Evolutionary conservation across 1,140 invertebrate species (phyloP).

Genomic region (Monomorium pharaonis): DNA sequence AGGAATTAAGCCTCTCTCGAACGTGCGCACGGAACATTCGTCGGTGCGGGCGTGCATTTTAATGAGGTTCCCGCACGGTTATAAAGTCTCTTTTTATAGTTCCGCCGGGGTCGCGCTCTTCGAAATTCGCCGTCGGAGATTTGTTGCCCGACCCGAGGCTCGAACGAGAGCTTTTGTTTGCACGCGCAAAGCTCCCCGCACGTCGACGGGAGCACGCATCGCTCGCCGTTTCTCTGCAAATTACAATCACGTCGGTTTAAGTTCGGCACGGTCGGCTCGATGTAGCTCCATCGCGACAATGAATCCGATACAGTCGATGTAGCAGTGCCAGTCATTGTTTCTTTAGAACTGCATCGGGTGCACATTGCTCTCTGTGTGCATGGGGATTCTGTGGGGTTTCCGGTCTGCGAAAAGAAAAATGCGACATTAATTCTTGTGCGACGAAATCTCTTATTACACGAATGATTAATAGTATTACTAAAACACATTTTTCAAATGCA

Average conservation of each 20-base stretch:
- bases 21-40: background rate
- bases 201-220: background rate
- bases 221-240: background rate
- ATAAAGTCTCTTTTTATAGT: conserved; percentile 41
- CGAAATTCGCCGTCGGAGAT: conserved; percentile 28
- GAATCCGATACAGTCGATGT: background rate
- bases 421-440: background rate
- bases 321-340: background rate
- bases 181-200: background rate
- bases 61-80: background rate
- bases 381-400: background rate
- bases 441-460: background rate
- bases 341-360: background rate
- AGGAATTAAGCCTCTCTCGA: conserved; percentile 4
- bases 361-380: too few species aligned
- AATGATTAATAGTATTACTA: background rate
- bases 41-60: conserved; percentile 7
- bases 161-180: background rate
- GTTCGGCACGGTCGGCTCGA: background rate
- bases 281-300: background rate
- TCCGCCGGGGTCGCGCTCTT: background rate
- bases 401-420: background rate
- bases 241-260: conserved; percentile 8
- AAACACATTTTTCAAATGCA: background rate
- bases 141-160: background rate